Evolutionary conservation across 2,888 invertebrate genomes (phyloP).

Genomic region (Mayetiola destructor): DNA sequence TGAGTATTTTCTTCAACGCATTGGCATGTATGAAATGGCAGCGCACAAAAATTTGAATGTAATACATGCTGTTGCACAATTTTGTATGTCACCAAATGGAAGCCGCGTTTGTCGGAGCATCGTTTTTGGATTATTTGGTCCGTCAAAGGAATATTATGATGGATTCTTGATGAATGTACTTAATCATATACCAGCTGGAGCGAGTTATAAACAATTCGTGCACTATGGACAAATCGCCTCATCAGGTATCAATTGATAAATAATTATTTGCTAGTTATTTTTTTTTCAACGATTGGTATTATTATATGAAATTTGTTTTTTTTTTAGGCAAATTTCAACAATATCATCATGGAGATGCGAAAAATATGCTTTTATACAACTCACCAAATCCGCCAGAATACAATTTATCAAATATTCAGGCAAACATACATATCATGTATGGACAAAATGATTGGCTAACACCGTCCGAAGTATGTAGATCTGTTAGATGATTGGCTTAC

Average conservation of each 20-base stretch:
- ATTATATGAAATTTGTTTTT: neutral
- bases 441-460: neutral
- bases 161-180: neutral
- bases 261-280: neutral
- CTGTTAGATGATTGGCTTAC: neutral
- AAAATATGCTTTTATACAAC: neutral
- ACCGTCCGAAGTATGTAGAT: neutral
- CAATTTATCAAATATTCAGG: neutral
- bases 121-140: neutral
- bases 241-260: neutral
- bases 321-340: neutral
- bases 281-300: neutral
- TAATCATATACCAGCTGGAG: conserved; percentile 3
- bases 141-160: neutral
- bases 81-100: neutral
- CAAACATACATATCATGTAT: conserved; percentile 1
- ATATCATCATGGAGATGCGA: neutral
- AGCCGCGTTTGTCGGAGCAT: neutral
- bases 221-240: neutral
- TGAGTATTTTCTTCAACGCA: neutral
- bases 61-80: neutral
- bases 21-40: neutral
- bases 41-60: neutral
- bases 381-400: neutral
- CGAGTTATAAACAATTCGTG: conserved; percentile 1